Evolutionary conservation across 2,797 vertebrate genomes (phyloP).

Genomic region (Buphagus erythrorhynchus): DNA sequence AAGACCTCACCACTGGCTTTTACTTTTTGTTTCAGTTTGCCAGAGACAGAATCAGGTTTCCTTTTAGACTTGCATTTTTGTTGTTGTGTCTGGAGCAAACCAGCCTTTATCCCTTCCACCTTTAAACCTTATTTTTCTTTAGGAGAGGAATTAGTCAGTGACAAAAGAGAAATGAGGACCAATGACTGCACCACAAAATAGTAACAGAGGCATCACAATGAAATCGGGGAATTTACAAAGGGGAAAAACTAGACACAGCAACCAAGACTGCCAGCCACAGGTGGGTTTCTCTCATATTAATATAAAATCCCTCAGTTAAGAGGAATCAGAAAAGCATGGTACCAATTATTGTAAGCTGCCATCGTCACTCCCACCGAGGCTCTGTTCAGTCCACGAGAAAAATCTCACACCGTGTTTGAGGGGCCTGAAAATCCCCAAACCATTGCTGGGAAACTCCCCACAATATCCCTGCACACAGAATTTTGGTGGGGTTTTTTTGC

Average conservation of each 20-base stretch:
- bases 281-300: conserved; percentile 28
- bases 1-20: neutral
- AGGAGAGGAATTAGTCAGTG: neutral
- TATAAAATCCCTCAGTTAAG: neutral
- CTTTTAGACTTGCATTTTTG: neutral
- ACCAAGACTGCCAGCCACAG: neutral
- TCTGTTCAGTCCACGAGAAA: neutral
- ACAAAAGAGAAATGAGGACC: conserved; percentile 33
- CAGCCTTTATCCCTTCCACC: neutral
- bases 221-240: conserved; percentile 37
- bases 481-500: neutral
- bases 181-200: neutral
- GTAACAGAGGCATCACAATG: neutral
- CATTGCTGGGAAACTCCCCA: conserved; percentile 27
- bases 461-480: neutral
- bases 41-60: neutral
- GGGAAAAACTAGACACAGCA: conserved; percentile 13
- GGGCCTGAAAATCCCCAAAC: conserved; percentile 37
- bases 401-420: neutral
- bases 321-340: neutral
- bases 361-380: fast-evolving
- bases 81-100: neutral
- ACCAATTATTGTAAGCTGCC: conserved; percentile 22
- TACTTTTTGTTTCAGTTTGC: conserved; percentile 26
- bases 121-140: neutral